Percentiles rank a stretch among this genome's conserved stretches.
These are phyloP conservation scores for Drosophila mayri DNA, from an alignment of 1,140 invertebrate genomes.

Conservation along the genomic window DNA sequence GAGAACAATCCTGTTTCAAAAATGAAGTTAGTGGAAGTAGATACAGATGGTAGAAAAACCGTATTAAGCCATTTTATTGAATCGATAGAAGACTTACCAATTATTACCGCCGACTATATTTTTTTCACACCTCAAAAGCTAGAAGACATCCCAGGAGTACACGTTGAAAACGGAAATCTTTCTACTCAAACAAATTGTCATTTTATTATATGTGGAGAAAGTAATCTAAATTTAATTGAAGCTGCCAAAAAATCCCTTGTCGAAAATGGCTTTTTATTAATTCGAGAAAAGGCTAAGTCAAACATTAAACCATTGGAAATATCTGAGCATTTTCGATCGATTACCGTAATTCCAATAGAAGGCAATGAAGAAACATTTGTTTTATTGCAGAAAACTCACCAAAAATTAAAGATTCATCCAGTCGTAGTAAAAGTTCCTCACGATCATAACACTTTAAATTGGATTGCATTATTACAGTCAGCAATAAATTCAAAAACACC, in stretches of 20 bases:
- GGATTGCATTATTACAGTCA: constrained; percentile 86
- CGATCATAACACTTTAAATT: constrained; percentile 85
- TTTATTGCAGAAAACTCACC: constrained; percentile 78
- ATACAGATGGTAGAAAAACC: constrained; percentile 83
- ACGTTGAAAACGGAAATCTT: constrained; percentile 88
- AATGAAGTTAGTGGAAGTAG: constrained; percentile 89
- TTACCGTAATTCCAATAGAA: constrained; percentile 71
- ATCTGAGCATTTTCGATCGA: constrained; percentile 56
- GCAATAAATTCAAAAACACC: constrained; percentile 85
- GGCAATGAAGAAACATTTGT: constrained; percentile 71
- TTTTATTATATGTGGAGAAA: constrained; percentile 86
- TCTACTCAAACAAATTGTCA: constrained; percentile 86
- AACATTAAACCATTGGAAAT: constrained; percentile 48
- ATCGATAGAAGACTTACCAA: constrained; percentile 87
- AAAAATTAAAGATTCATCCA: constrained; percentile 55
- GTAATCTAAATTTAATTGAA: constrained; percentile 31
- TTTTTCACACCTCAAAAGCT: constrained; percentile 86
- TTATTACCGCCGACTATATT: constrained; percentile 85
- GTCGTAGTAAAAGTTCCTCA: constrained; percentile 71
- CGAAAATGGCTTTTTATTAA: constrained; percentile 86
- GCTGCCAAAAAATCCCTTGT: constrained; percentile 68
- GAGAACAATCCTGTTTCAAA: constrained; percentile 91
- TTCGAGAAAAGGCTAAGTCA: constrained; percentile 78
- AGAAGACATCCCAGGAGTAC: constrained; percentile 86
- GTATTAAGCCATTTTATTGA: constrained; percentile 86